phyloP scores from a whole-genome alignment of 2,797 vertebrate genomes.

The Naso thynnoides region DNA sequence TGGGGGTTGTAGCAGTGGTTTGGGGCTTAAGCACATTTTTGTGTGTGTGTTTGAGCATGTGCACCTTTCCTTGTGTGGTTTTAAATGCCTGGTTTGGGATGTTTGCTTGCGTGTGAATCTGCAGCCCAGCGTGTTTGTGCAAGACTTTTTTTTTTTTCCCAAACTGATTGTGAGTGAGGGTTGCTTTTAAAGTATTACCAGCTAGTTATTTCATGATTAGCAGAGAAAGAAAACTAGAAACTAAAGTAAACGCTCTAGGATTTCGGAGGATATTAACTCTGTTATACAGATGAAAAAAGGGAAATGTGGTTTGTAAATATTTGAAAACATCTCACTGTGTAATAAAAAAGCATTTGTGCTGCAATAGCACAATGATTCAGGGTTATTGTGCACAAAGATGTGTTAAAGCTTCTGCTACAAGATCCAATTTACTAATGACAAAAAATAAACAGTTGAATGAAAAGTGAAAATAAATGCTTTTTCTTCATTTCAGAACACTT shows the following conservation, averaged over 20 bases:
- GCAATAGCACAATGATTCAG: slow-evolving; percentile 30
- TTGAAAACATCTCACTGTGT: slow-evolving; percentile 42
- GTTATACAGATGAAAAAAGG: slow-evolving; percentile 36
- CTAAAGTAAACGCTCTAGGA: slow-evolving; percentile 50
- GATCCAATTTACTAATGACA: slow-evolving; percentile 18
- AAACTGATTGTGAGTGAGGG: slow-evolving; percentile 47
- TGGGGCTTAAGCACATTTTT: slow-evolving; percentile 64
- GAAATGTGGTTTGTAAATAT: slow-evolving; percentile 47
- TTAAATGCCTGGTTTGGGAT: slow-evolving; percentile 66
- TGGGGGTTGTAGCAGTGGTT: slow-evolving; percentile 63
- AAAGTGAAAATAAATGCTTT: slow-evolving; percentile 8
- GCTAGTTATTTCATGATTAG: slow-evolving; percentile 57
- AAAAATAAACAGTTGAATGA: slow-evolving; percentile 13
- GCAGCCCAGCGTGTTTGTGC: slow-evolving; percentile 60
- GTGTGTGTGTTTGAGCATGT: slow-evolving; percentile 44
- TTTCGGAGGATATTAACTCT: slow-evolving; percentile 42
- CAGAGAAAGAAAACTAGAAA: slow-evolving; percentile 50
- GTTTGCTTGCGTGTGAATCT: slow-evolving; percentile 72
- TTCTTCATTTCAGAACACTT: not conserved
- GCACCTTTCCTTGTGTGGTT: slow-evolving; percentile 64
- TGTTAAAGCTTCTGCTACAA: slow-evolving; percentile 9
- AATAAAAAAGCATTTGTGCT: slow-evolving; percentile 40
- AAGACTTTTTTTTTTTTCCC: slow-evolving; percentile 30
- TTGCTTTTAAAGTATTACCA: slow-evolving; percentile 53
- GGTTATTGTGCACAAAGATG: slow-evolving; percentile 23